phyloP scores from a whole-genome alignment of 2,797 vertebrate genomes.

The Acomys russatus region DNA sequence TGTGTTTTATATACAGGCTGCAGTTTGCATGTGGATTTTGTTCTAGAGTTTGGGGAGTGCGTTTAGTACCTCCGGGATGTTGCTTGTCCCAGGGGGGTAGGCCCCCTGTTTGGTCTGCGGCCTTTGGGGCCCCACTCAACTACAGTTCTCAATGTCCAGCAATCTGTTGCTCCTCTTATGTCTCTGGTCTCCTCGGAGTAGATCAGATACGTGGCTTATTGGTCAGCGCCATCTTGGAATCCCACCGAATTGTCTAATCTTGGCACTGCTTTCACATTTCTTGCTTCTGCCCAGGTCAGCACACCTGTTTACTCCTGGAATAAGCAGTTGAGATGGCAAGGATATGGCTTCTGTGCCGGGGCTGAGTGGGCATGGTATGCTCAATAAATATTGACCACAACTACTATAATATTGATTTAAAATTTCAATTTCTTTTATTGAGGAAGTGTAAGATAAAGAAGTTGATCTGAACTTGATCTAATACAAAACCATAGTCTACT shows the following conservation, averaged over 20 bases:
- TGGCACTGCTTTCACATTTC: not conserved
- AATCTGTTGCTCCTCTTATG: too few relatives aligned
- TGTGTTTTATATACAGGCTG: too few relatives aligned
- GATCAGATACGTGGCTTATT: too few relatives aligned
- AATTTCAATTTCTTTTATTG: slow-evolving; percentile 44
- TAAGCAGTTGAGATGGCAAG: not conserved
- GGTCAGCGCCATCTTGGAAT: too few relatives aligned
- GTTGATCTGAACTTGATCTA: slow-evolving; percentile 55
- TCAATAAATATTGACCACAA: slow-evolving; percentile 50
- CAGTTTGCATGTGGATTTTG: too few relatives aligned
- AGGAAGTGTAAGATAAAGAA: slow-evolving; percentile 22
- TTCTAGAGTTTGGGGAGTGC: too few relatives aligned
- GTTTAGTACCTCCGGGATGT: too few relatives aligned
- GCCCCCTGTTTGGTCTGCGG: too few relatives aligned
- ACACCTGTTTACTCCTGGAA: not conserved
- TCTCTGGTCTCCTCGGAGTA: too few relatives aligned
- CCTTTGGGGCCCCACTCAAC: too few relatives aligned
- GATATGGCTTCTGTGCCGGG: not conserved
- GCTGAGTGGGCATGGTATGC: not conserved
- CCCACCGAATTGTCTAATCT: not conserved
- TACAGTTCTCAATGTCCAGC: too few relatives aligned
- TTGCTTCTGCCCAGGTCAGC: not conserved
- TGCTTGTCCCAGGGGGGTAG: too few relatives aligned
- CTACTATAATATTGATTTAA: slow-evolving; percentile 45
- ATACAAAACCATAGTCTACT: slow-evolving; percentile 3